phyloP scores from a whole-genome alignment of 30 jellyfish, hydroid and myxozoan genomes.

The Nemopilema nomurai region DNA sequence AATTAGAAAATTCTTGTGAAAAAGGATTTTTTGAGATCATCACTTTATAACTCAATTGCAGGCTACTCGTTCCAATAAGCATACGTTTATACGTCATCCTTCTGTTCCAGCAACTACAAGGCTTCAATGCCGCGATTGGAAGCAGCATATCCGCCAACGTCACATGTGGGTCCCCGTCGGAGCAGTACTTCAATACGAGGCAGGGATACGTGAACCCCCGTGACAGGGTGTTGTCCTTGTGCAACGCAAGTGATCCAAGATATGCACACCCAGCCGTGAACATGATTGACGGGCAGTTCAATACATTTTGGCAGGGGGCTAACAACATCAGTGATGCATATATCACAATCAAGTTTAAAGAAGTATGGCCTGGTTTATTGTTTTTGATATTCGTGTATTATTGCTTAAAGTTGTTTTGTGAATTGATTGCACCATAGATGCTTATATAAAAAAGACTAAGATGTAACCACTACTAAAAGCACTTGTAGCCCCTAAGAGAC shows the following conservation, averaged over 20 bases:
- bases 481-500: too few relatives aligned
- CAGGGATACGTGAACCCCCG: constrained; percentile 87
- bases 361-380: too few relatives aligned
- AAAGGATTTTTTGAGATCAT: too few relatives aligned
- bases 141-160: constrained; percentile 79
- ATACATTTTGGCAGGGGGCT: constrained; percentile 72
- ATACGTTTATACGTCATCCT: too few relatives aligned
- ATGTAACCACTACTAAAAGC: too few relatives aligned
- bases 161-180: constrained; percentile 98
- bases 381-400: not conserved
- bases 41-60: too few relatives aligned
- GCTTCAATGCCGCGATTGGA: constrained; percentile 75
- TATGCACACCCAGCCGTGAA: constrained; percentile 64
- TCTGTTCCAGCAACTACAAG: constrained; percentile 30
- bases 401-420: too few relatives aligned
- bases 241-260: constrained; percentile 67
- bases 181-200: constrained; percentile 88
- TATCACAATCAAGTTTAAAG: constrained; percentile 49
- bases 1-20: too few relatives aligned
- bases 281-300: constrained; percentile 58
- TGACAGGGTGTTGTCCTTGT: constrained; percentile 56
- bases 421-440: too few relatives aligned
- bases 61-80: too few relatives aligned
- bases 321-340: constrained; percentile 39
- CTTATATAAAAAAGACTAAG: too few relatives aligned